Percentiles rank a stretch among this genome's conserved stretches.
These are phyloP conservation scores for Sitta carolinensis DNA, from an alignment of 2,797 vertebrate species.

Conservation along the genomic window DNA sequence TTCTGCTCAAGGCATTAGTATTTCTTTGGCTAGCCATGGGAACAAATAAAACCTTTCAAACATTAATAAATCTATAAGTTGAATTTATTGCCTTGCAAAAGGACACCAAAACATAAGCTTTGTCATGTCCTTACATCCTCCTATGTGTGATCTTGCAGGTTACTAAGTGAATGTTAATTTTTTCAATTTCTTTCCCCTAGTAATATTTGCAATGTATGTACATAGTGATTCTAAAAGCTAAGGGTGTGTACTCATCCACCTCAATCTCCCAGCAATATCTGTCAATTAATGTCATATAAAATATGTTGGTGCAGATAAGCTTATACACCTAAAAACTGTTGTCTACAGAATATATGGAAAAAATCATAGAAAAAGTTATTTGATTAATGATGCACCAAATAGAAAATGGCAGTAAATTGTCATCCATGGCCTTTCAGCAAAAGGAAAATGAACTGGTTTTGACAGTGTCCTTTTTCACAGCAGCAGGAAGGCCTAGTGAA, in stretches of 20 bases:
- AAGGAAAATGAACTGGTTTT: conserved; percentile 18
- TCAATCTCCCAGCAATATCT: not conserved
- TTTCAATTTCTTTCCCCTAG: not conserved
- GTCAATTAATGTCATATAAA: not conserved
- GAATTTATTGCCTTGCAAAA: conserved; percentile 29
- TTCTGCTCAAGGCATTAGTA: conserved; percentile 30
- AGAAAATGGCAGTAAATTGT: conserved; percentile 11
- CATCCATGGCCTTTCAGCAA: not conserved
- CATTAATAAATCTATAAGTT: conserved; percentile 20
- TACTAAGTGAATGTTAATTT: not conserved
- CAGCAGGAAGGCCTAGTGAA: not conserved
- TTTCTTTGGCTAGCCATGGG: conserved; percentile 53
- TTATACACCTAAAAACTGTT: conserved; percentile 16
- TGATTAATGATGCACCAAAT: conserved; percentile 44
- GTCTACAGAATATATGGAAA: not conserved
- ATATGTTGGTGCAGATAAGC: not conserved
- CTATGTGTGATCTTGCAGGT: not conserved
- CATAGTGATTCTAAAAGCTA: not conserved
- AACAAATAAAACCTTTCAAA: conserved; percentile 53
- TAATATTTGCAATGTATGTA: not conserved
- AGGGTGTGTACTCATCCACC: not conserved
- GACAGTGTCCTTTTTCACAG: conserved; percentile 39
- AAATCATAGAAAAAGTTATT: not conserved
- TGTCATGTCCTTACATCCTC: conserved; percentile 34
- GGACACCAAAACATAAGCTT: not conserved